Conservation (phyloP, 2,888 invertebrate genomes). For the Clusia tigrina region DNA sequence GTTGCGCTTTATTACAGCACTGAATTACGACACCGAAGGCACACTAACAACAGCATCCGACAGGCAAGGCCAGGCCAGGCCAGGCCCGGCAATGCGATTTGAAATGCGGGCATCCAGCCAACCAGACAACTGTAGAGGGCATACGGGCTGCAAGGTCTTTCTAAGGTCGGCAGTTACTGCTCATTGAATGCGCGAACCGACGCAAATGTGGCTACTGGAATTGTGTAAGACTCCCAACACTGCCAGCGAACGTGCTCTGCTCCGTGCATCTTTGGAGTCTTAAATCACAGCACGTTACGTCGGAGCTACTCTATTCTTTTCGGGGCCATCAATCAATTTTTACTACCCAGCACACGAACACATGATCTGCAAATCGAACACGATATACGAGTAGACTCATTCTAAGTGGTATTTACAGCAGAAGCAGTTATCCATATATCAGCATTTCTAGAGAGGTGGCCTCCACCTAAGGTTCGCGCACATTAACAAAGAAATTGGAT, state of each 20-base stretch:
- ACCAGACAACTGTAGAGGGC: not conserved
- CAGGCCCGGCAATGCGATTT: too few relatives aligned
- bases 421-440: too few relatives aligned
- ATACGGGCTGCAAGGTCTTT: not conserved
- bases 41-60: not conserved
- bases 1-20: conserved; percentile 2
- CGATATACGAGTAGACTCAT: too few relatives aligned
- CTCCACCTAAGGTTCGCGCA: too few relatives aligned
- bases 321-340: conserved; percentile 1
- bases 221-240: too few relatives aligned
- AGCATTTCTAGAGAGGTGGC: too few relatives aligned
- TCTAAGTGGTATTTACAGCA: too few relatives aligned
- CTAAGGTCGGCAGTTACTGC: not conserved
- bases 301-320: not conserved
- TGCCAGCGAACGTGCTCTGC: too few relatives aligned
- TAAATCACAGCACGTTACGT: not conserved
- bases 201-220: not conserved
- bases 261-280: not conserved
- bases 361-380: too few relatives aligned
- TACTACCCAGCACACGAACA: not conserved
- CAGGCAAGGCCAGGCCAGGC: not conserved
- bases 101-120: too few relatives aligned
- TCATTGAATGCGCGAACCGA: not conserved
- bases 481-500: too few relatives aligned
- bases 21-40: not conserved